These are phyloP conservation scores for Glyphotaelius pellucidus DNA, from an alignment of 2,888 invertebrate species.

Conservation along the genomic window DNA sequence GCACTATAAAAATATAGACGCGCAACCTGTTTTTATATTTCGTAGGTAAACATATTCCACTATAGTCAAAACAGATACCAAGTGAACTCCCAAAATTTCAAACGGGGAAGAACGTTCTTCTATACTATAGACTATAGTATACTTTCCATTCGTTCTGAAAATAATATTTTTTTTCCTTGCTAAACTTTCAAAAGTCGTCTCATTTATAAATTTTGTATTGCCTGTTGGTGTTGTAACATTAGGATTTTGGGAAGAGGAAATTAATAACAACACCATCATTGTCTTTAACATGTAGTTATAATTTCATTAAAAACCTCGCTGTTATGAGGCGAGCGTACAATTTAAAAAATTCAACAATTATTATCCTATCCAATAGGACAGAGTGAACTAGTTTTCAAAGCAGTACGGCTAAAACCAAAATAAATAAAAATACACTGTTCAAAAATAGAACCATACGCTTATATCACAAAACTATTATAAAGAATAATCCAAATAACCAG, in stretches of 20 bases:
- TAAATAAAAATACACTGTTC: conserved; percentile 36
- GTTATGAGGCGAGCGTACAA: conserved; percentile 23
- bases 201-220: no score
- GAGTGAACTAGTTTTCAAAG: conserved; percentile 28
- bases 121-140: no score
- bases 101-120: no score
- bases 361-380: conserved; percentile 27
- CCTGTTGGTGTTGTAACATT: not conserved
- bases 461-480: conserved; percentile 41
- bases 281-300: conserved; percentile 24
- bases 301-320: conserved; percentile 37
- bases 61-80: no score
- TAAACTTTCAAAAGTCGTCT: no score
- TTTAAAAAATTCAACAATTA: conserved; percentile 35
- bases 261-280: not conserved
- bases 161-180: no score
- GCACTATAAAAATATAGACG: no score
- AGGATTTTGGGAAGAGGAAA: not conserved
- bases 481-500: conserved; percentile 33
- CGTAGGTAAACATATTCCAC: no score
- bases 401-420: conserved; percentile 26
- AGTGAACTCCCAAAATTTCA: no score
- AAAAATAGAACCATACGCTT: conserved; percentile 41
- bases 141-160: no score
- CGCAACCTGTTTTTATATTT: no score